Percentiles rank a stretch among this genome's conserved stretches.
phyloP scores from a whole-genome alignment of 1,140 invertebrate genomes.

The Acromyrmex charruanus region DNA sequence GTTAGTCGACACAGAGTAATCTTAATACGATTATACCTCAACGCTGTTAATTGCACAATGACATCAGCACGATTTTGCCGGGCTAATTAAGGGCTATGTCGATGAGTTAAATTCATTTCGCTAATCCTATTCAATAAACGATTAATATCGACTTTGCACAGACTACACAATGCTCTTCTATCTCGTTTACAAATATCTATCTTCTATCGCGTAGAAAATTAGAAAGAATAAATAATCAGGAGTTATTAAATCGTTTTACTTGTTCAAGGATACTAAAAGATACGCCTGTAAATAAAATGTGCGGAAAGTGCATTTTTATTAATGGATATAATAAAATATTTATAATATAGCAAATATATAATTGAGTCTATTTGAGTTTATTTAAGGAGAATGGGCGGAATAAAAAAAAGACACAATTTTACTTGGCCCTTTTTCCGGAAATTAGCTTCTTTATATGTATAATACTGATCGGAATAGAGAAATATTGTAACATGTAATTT shows the following conservation, averaged over 20 bases:
- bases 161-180: neutral
- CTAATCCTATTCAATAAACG: conserved; percentile 63
- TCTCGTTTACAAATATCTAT: neutral
- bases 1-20: conserved; percentile 42
- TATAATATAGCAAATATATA: too few relatives aligned
- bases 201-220: neutral
- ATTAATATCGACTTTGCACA: conserved; percentile 45
- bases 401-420: too few relatives aligned
- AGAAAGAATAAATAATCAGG: neutral
- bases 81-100: conserved; percentile 59
- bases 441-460: too few relatives aligned
- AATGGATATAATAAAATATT: neutral
- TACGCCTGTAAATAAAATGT: neutral
- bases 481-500: too few relatives aligned
- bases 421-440: too few relatives aligned
- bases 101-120: conserved; percentile 56
- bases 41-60: conserved; percentile 65
- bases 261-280: neutral
- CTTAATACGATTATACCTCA: conserved; percentile 46
- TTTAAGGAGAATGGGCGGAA: too few relatives aligned
- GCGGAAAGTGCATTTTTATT: neutral
- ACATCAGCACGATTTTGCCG: conserved; percentile 57
- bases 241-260: neutral
- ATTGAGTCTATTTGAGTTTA: too few relatives aligned
- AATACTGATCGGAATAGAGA: too few relatives aligned